These are phyloP conservation scores for Tetrax tetrax DNA, from an alignment of 2,113 vertebrate genomes.

Conservation along the genomic window DNA sequence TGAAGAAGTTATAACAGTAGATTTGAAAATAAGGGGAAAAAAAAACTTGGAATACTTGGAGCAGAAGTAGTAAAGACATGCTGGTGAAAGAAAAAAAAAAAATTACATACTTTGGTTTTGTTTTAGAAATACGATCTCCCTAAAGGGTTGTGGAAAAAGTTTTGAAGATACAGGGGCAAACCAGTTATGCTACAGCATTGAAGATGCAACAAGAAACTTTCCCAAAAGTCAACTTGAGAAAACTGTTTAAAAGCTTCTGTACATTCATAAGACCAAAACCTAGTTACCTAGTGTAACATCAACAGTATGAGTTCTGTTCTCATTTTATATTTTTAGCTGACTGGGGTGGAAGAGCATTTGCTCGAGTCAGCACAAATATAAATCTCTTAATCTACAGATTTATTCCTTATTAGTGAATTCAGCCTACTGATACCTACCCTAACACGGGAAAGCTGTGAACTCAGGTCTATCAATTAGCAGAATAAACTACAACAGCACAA, in stretches of 20 bases:
- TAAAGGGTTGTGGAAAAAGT: neutral
- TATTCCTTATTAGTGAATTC: neutral
- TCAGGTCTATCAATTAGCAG: neutral
- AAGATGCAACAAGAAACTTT: neutral
- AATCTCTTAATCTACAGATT: neutral
- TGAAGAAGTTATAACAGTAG: neutral
- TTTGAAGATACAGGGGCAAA: neutral
- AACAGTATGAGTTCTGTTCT: neutral
- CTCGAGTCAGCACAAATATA: neutral
- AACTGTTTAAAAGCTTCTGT: neutral
- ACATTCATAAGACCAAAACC: neutral
- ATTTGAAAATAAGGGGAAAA: neutral
- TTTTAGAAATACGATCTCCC: neutral
- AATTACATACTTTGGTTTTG: neutral
- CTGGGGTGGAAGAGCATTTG: neutral
- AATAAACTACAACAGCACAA: neutral
- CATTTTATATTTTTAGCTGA: neutral
- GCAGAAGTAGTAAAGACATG: neutral
- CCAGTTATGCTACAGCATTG: neutral
- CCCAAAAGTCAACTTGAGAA: neutral
- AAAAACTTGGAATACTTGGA: neutral
- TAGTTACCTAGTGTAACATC: neutral
- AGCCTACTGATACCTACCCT: neutral
- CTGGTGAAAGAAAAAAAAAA: neutral
- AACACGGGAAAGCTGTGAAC: neutral